Conservation (phyloP, 2,888 invertebrate species). For the Leptopilina myrica region DNA sequence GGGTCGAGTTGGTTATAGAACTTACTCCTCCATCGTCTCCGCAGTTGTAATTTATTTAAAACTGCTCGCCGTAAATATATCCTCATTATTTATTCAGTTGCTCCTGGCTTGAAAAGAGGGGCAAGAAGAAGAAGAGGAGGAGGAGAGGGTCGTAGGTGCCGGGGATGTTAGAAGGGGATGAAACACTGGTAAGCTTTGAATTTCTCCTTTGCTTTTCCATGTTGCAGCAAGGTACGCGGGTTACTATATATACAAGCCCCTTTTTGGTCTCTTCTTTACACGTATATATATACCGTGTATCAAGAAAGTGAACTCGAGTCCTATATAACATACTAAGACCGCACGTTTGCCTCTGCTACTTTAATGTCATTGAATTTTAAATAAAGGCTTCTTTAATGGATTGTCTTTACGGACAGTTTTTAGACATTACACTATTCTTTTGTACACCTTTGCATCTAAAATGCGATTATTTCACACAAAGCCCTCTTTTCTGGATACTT, state of each 20-base stretch:
- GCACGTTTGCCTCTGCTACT: neutral
- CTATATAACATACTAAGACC: neutral
- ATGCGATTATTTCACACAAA: constrained; percentile 12
- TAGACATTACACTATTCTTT: constrained; percentile 31
- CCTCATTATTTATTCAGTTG: constrained; percentile 75
- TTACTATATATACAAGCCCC: constrained; percentile 47
- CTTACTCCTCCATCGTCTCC: constrained; percentile 71
- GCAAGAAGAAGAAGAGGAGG: neutral
- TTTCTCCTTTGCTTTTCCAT: constrained; percentile 57
- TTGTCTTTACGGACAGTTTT: constrained; percentile 59
- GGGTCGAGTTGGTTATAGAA: constrained; percentile 48
- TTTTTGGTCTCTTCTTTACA: constrained; percentile 53
- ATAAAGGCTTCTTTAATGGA: constrained; percentile 65
- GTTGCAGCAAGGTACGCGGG: constrained; percentile 45
- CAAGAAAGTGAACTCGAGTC: constrained; percentile 13
- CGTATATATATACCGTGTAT: constrained; percentile 39
- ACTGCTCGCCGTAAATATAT: constrained; percentile 76
- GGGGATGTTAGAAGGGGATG: neutral
- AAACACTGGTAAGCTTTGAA: constrained; percentile 61
- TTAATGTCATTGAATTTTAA: constrained; percentile 61
- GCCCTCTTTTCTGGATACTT: neutral
- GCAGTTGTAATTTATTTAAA: constrained; percentile 76
- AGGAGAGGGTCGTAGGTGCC: neutral
- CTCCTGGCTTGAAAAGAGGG: constrained; percentile 54
- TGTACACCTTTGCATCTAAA: constrained; percentile 16